A percentile compares a stretch with the other conserved stretches of the same genome.
phyloP scores from a whole-genome alignment of 2,888 invertebrate species.

The Euphydryas editha region DNA sequence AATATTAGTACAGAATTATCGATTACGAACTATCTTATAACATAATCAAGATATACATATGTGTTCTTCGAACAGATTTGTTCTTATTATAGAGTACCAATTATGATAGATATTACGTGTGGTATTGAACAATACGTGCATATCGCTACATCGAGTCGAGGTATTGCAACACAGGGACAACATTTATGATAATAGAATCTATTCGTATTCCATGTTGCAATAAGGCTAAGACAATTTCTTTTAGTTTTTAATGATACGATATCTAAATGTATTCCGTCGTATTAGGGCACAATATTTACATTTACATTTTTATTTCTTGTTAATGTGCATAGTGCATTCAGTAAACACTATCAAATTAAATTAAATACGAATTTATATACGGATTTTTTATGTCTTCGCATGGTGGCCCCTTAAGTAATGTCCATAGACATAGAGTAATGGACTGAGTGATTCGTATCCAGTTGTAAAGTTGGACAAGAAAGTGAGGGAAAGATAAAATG shows the following conservation, averaged over 20 bases:
- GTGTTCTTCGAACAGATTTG: conserved; percentile 6
- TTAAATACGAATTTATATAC: too few relatives aligned
- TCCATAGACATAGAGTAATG: too few relatives aligned
- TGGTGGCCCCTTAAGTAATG: too few relatives aligned
- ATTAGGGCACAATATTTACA: neutral
- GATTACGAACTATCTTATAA: neutral
- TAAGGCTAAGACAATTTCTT: neutral
- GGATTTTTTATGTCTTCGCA: too few relatives aligned
- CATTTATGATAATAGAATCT: conserved; percentile 26
- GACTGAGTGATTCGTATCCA: too few relatives aligned
- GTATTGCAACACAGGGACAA: conserved; percentile 16
- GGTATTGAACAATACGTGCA: conserved; percentile 22
- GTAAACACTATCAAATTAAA: too few relatives aligned
- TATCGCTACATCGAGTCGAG: conserved; percentile 19
- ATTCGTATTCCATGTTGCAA: conserved; percentile 21
- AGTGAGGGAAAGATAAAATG: too few relatives aligned
- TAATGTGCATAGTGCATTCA: too few relatives aligned
- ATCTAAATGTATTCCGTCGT: conserved; percentile 1
- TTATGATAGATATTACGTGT: conserved; percentile 3
- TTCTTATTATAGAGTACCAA: conserved; percentile 3
- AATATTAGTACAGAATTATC: neutral
- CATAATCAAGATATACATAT: neutral
- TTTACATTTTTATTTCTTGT: neutral
- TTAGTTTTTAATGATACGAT: neutral
- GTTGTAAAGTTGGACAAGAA: too few relatives aligned